These are phyloP conservation scores for Alviniconcha marisindica DNA, from an alignment of 1,140 invertebrate genomes.

Conservation along the genomic window DNA sequence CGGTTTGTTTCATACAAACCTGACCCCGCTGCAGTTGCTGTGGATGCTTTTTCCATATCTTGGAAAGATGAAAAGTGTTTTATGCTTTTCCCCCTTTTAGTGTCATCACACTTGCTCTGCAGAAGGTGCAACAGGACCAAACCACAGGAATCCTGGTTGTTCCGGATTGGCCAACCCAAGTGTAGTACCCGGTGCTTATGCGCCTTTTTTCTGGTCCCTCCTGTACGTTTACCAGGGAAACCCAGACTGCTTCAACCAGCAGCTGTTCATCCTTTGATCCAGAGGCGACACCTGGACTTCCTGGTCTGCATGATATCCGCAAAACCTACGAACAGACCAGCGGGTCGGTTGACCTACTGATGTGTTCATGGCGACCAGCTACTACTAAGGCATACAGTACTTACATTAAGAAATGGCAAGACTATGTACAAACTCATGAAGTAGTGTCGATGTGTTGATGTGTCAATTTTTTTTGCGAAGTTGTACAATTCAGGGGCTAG, in stretches of 20 bases:
- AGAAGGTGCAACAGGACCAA: conserved; percentile 46
- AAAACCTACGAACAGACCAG: conserved; percentile 8
- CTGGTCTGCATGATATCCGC: too few species aligned
- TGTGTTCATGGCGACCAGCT: conserved; percentile 35
- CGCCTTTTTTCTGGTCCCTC: conserved; percentile 29
- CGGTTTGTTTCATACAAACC: conserved; percentile 43
- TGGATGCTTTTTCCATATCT: conserved; percentile 49
- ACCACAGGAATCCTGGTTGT: conserved; percentile 40
- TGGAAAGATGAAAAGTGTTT: conserved; percentile 35
- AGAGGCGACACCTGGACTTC: conserved; percentile 10
- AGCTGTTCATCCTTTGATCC: conserved; percentile 37
- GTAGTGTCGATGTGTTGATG: conserved; percentile 2
- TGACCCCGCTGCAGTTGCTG: conserved; percentile 46
- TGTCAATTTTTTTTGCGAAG: conserved; percentile 16
- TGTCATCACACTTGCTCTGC: conserved; percentile 31
- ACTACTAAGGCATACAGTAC: conserved; percentile 37
- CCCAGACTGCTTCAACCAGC: conserved; percentile 1
- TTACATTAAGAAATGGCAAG: conserved; percentile 37
- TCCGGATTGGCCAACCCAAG: conserved; percentile 48
- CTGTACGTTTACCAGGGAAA: background rate
- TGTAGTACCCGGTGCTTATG: conserved; percentile 39
- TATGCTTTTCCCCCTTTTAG: conserved; percentile 53
- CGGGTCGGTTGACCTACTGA: conserved; percentile 28
- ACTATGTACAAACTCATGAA: background rate
- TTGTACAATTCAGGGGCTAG: background rate